A percentile compares a stretch with the other conserved stretches of the same genome.
These are phyloP conservation scores for Choreutis nemorana DNA, from an alignment of 2,888 invertebrate species.

Conservation along the genomic window DNA sequence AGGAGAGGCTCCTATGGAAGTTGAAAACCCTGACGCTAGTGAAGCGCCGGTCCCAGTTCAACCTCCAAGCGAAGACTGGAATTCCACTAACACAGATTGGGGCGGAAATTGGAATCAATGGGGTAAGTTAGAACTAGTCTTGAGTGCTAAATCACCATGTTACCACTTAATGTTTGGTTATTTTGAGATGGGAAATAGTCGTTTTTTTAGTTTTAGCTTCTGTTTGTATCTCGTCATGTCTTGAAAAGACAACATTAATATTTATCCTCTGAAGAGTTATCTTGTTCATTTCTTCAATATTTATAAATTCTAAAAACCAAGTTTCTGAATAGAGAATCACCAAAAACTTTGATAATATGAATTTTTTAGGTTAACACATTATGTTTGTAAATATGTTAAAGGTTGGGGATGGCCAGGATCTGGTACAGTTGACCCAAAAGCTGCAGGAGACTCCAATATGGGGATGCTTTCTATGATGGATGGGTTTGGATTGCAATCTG, in stretches of 20 bases:
- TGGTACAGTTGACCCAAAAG: slow-evolving; percentile 37
- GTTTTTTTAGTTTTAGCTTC: no score
- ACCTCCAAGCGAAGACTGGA: slow-evolving; percentile 42
- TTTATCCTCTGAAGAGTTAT: no score
- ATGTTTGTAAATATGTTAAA: slow-evolving; percentile 11
- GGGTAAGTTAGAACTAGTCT: slow-evolving; percentile 33
- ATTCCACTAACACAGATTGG: slow-evolving; percentile 43
- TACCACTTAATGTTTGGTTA: no score
- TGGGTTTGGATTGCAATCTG: slow-evolving; percentile 30
- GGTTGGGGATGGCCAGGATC: slow-evolving; percentile 51
- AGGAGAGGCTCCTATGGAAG: slow-evolving; percentile 89
- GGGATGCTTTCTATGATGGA: slow-evolving; percentile 38
- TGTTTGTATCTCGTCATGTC: no score
- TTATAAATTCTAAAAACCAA: no score
- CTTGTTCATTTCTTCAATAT: no score
- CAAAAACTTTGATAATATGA: no score
- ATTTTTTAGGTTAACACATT: background rate
- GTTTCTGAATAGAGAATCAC: no score
- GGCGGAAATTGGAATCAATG: slow-evolving; percentile 51
- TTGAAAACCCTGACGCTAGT: slow-evolving; percentile 73
- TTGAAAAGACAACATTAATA: no score
- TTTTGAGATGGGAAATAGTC: no score
- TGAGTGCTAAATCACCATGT: no score
- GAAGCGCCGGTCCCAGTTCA: slow-evolving; percentile 29
- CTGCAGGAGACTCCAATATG: slow-evolving; percentile 32